Base-by-base conservation (phyloP, 2,113 vertebrate species). In the Cisticola juncidis region DNA sequence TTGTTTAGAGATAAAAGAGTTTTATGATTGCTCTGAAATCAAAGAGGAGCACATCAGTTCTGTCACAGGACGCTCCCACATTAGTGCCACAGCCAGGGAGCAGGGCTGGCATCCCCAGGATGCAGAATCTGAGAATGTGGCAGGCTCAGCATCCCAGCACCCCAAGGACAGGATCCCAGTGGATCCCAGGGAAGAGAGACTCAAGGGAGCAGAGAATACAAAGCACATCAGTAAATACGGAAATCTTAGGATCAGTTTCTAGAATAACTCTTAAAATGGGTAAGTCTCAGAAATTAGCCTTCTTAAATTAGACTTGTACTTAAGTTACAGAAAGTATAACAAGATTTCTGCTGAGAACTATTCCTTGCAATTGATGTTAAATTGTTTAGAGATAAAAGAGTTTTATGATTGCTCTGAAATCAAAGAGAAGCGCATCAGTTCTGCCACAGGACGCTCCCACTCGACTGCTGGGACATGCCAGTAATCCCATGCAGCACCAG, bases 81-180 rank as follows among this genome's bases (percentile, higher is more conserved):
- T n/a, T n/a, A n/a, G n/a, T n/a, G 33, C 33, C 40, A 7, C 3
- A 11, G 1, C 2, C 50, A 5, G 0, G 24, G 19, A 19, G 40
- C 65, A 54, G 42, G 0, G 58, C 50, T 48, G 66, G 57, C 20
- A 15, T 3, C 29, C 40, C 65, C 40, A 38, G 44, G 11, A 2
- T 38, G 38, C 38, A 38, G 38, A 38, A 38, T 8, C 36, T 5
- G 36, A 58, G 23, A 38, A 6, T 0, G 38, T 0, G n/a, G n/a
- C 69, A 60, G 36, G 20, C 7, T 22, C 70, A 74, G 78, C 61
- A 58, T 10, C 74, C 40, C 40, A 42, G 40, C 5, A 15, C 42
- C 42, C 42, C 42, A 42, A 42, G 42, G 42, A 42, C 42, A 42
- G n/a, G n/a, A 38, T 38, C 38, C 38, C 38, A 38, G 9, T 57